phyloP scores from a whole-genome alignment of 2,797 vertebrate species.

The Saxicola maurus region DNA sequence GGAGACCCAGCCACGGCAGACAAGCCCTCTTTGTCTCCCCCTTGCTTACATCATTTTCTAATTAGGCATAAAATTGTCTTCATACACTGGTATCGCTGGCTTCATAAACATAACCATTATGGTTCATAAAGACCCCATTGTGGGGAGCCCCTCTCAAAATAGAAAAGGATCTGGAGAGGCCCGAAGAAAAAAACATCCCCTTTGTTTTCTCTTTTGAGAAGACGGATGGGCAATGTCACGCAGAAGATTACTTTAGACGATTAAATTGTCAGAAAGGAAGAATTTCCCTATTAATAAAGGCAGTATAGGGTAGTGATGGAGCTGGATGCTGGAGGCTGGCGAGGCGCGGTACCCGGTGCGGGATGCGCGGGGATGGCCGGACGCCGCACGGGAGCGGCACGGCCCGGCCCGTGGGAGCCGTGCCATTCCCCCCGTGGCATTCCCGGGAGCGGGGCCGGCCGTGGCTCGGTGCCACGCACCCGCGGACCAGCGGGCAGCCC shows the following conservation, averaged over 20 bases:
- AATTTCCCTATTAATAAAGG: slow-evolving; percentile 84
- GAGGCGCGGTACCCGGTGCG: not conserved
- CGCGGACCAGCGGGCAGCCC: not conserved
- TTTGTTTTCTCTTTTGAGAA: slow-evolving; percentile 85
- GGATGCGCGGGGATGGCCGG: not conserved
- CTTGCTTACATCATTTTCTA: slow-evolving; percentile 78
- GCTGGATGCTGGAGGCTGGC: slow-evolving; percentile 69
- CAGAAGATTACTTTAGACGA: slow-evolving; percentile 92
- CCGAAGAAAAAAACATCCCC: slow-evolving; percentile 78
- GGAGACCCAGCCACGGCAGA: slow-evolving; percentile 16
- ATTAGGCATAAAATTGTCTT: slow-evolving; percentile 84
- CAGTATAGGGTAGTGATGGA: slow-evolving; percentile 82
- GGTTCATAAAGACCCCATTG: slow-evolving; percentile 90
- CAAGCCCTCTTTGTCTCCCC: slow-evolving; percentile 68
- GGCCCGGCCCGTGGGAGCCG: not conserved
- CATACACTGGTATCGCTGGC: slow-evolving; percentile 85
- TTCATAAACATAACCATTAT: slow-evolving; percentile 93
- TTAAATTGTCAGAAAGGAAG: slow-evolving; percentile 94
- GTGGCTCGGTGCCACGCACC: not conserved
- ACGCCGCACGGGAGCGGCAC: not conserved
- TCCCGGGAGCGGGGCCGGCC: not conserved
- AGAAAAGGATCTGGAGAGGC: slow-evolving; percentile 83
- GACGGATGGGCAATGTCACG: slow-evolving; percentile 92
- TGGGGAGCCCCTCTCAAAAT: slow-evolving; percentile 83
- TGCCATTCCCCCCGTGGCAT: not conserved